phyloP scores from a whole-genome alignment of 2,113 vertebrate genomes.

The Oriolus oriolus region DNA sequence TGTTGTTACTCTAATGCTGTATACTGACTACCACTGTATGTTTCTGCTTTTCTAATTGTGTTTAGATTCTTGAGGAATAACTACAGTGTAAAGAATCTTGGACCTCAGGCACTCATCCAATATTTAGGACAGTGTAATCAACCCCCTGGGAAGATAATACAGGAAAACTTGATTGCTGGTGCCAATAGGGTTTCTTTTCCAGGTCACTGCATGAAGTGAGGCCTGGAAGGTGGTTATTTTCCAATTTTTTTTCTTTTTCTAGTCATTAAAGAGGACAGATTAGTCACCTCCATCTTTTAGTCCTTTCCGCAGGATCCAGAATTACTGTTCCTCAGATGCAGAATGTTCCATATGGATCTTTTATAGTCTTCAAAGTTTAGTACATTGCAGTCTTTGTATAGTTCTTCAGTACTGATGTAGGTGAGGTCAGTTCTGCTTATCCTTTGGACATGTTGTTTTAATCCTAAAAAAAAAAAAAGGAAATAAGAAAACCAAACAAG shows the following conservation, averaged over 20 bases:
- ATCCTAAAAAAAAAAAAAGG: neutral
- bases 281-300: conserved; percentile 8
- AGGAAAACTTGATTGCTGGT: conserved; percentile 8
- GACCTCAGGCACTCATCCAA: neutral
- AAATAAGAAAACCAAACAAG: fast-evolving
- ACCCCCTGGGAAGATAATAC: neutral
- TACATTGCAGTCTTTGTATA: neutral
- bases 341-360: neutral
- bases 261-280: neutral
- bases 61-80: neutral
- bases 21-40: neutral
- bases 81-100: neutral
- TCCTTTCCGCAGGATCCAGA: neutral
- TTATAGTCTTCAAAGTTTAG: neutral
- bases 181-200: neutral
- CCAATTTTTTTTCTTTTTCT: conserved; percentile 13
- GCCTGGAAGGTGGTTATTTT: neutral
- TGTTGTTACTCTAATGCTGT: neutral
- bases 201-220: neutral
- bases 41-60: neutral
- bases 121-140: conserved; percentile 14
- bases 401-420: neutral
- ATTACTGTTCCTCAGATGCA: neutral
- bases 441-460: neutral
- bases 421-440: neutral